A percentile compares a stretch with the other conserved stretches of the same genome.
Conservation (phyloP, 2,113 vertebrate genomes). For the Varanus komodoensis region DNA sequence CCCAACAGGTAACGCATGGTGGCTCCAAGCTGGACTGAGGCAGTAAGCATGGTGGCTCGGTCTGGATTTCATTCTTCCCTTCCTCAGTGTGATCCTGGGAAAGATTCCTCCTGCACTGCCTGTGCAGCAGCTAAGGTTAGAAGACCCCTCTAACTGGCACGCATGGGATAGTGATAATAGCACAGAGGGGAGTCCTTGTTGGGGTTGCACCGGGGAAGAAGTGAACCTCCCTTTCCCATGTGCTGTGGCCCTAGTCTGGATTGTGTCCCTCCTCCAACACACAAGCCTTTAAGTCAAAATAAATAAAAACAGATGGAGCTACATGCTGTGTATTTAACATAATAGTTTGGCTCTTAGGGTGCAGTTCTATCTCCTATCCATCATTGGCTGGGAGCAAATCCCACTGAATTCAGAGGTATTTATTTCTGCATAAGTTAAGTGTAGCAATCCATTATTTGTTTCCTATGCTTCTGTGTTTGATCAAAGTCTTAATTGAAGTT, state of each 20-base stretch:
- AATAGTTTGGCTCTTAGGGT: too few species aligned
- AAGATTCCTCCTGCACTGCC: too few species aligned
- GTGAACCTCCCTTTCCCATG: background rate
- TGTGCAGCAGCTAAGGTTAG: too few species aligned
- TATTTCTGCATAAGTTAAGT: background rate
- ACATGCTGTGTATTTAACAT: background rate
- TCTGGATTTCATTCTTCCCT: too few species aligned
- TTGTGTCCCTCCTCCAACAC: background rate
- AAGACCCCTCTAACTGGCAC: too few species aligned
- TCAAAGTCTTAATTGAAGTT: accelerated
- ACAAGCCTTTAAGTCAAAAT: background rate
- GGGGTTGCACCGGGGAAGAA: background rate
- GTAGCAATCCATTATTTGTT: background rate
- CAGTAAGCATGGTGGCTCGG: too few species aligned
- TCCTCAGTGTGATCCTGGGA: too few species aligned
- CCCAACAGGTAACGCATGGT: too few species aligned
- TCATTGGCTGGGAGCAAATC: background rate
- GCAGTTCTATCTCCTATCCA: too few species aligned
- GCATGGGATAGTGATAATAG: too few species aligned
- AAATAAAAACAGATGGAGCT: background rate
- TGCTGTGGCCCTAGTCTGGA: background rate
- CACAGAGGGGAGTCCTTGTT: too few species aligned
- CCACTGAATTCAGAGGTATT: background rate
- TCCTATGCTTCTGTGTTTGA: background rate
- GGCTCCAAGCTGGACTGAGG: too few species aligned